Conservation (phyloP, 2,797 vertebrate species). For the Echeneis naucrates region DNA sequence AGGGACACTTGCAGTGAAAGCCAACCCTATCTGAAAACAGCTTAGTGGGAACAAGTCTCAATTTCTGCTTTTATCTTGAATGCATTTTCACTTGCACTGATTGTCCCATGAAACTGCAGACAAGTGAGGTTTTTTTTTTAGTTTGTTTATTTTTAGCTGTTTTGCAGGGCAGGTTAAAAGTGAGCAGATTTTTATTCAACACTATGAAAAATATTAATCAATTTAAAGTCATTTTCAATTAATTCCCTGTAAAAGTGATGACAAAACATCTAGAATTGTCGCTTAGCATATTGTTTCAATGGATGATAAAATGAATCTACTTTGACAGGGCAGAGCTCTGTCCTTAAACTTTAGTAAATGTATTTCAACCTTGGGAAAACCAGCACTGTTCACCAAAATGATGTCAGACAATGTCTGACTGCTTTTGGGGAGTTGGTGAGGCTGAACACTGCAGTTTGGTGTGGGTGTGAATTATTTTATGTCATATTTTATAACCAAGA, state of each 20-base stretch:
- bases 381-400: not conserved
- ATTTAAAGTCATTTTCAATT: constrained; percentile 12
- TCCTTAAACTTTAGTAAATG: constrained; percentile 20
- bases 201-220: constrained; percentile 25
- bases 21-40: constrained; percentile 42
- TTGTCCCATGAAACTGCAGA: constrained; percentile 6
- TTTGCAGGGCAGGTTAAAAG: not conserved
- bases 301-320: constrained; percentile 61
- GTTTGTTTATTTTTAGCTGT: too few relatives aligned
- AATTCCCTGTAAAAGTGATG: constrained; percentile 2
- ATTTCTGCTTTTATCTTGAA: constrained; percentile 31
- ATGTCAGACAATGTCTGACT: constrained; percentile 5
- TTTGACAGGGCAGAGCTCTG: constrained; percentile 40
- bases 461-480: not conserved
- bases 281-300: too few relatives aligned
- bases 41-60: constrained; percentile 28
- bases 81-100: constrained; percentile 39
- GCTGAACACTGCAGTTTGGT: not conserved
- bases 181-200: constrained; percentile 11
- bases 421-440: not conserved
- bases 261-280: too few relatives aligned
- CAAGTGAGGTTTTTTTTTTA: not conserved
- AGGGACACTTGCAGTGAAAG: constrained; percentile 46
- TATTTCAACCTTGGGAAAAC: constrained; percentile 15
- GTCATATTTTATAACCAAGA: not conserved